Base-by-base conservation (phyloP, 2,797 vertebrate genomes). In the Catamblyrhynchus diadema region DNA sequence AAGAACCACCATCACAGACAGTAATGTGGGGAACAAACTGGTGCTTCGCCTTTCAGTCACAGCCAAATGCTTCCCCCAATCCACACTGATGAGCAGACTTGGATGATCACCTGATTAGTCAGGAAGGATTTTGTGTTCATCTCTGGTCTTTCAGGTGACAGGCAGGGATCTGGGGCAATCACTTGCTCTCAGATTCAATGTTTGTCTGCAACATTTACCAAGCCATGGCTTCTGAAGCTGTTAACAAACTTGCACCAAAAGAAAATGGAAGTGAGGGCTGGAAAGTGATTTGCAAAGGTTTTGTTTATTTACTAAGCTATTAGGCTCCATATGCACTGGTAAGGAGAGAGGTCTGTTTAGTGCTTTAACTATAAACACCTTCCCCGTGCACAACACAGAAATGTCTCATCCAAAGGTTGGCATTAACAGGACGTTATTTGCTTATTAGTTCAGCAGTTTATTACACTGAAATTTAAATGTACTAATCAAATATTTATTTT, bases 401-500 rank as follows among this genome's bases (percentile, higher is more conserved):
- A 81, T 47, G 19, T 27, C 47, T 97, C 75, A 86, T 70, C 75
- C 88, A 87, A 88, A 93, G 35, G 73, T 53, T 92, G 39, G 30
- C 56, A 92, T 90, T 92, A 95, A 91, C 93, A 80, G 61, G 28
- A 87, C 73, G 74, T 94, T 84, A 73, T 86, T 96, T 94, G 88
- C 81, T 93, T 96, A 97, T 98, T 97, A 97, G 86, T 91, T 95
- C 91, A 84, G 65, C 60, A 81, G 84, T 86, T 97, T 97, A 96
- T 96, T 95, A 90, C 47, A 56, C 50, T 94, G 94, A 95, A 96
- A 97, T 97, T 94, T 97, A 94, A 97, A 97, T 92, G 87, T 84
- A 91, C 80, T 98, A 97, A 97, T 97, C 94, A 97, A 95, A 97
- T 95, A 62, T 97, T 98, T 97, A 97, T 91, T 97, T 96, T 96